A percentile compares a stretch with the other conserved stretches of the same genome.
phyloP scores from a whole-genome alignment of 2,888 invertebrate species.

The Gortyna flavago region DNA sequence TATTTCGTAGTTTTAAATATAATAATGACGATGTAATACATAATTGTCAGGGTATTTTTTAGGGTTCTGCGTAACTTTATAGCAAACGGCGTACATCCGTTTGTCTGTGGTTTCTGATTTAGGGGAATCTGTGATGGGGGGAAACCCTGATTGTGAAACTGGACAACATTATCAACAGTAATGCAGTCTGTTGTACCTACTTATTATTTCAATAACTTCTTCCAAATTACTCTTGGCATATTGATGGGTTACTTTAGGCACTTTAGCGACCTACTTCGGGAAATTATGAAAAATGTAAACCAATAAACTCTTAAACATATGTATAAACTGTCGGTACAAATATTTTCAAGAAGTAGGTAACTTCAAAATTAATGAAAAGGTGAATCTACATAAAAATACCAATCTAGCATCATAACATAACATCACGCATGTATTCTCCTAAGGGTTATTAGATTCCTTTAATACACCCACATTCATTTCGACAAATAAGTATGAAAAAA shows the following conservation, averaged over 20 bases:
- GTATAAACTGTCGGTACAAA: too few relatives aligned
- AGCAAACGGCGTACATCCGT: neutral
- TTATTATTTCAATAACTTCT: neutral
- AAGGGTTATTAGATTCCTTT: neutral
- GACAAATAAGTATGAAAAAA: neutral
- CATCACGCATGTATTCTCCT: too few relatives aligned
- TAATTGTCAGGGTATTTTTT: conserved; percentile 3
- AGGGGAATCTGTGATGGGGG: neutral
- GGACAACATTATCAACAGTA: neutral
- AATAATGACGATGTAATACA: conserved; percentile 18
- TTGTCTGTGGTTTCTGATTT: neutral
- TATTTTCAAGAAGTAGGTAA: neutral
- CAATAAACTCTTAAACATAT: neutral
- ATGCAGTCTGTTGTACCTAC: neutral
- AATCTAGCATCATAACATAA: neutral
- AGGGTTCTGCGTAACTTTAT: conserved; percentile 2
- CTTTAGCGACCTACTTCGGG: neutral
- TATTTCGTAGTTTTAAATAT: conserved; percentile 43
- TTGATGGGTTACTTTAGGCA: neutral
- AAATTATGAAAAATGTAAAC: neutral
- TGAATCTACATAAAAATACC: neutral
- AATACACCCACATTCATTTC: neutral
- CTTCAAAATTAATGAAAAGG: neutral
- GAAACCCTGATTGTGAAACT: neutral
- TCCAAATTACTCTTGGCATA: neutral